A percentile compares a stretch with the other conserved stretches of the same genome.
Conservation (phyloP, 2,888 invertebrate genomes). For the Torymus texanus region DNA sequence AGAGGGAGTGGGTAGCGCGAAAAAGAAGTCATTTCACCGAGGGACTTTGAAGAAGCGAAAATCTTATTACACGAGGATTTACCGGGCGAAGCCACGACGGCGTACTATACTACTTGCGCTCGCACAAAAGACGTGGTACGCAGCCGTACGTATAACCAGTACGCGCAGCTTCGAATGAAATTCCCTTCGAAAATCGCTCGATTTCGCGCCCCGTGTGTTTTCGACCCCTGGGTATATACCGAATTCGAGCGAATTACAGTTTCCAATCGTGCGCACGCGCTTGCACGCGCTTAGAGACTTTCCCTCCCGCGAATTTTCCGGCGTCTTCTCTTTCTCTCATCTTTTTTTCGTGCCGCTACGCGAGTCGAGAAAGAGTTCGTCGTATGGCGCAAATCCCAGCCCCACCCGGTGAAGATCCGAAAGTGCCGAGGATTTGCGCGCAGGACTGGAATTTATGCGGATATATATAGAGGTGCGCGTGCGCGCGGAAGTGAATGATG, state of each 20-base stretch:
- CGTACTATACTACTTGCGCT: too few relatives aligned
- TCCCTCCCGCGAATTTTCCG: conserved; percentile 12
- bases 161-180: conserved; percentile 8
- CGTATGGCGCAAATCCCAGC: too few relatives aligned
- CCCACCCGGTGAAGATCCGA: background rate
- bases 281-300: background rate
- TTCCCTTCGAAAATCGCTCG: conserved; percentile 31
- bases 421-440: conserved; percentile 31
- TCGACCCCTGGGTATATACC: background rate
- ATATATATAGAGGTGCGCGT: background rate
- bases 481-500: background rate
- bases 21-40: conserved; percentile 44
- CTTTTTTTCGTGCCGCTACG: conserved; percentile 7
- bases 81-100: conserved; percentile 24
- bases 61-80: conserved; percentile 53
- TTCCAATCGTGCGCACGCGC: conserved; percentile 39
- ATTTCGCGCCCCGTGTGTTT: conserved; percentile 36
- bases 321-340: background rate
- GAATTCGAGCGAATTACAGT: conserved; percentile 30
- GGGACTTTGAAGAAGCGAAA: conserved; percentile 37
- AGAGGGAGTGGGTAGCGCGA: background rate
- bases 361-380: background rate
- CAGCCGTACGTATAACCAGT: background rate
- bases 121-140: conserved; percentile 5
- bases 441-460: conserved; percentile 6